Conservation (phyloP, 2,888 invertebrate genomes). For the Didymodactylos carnosus region DNA sequence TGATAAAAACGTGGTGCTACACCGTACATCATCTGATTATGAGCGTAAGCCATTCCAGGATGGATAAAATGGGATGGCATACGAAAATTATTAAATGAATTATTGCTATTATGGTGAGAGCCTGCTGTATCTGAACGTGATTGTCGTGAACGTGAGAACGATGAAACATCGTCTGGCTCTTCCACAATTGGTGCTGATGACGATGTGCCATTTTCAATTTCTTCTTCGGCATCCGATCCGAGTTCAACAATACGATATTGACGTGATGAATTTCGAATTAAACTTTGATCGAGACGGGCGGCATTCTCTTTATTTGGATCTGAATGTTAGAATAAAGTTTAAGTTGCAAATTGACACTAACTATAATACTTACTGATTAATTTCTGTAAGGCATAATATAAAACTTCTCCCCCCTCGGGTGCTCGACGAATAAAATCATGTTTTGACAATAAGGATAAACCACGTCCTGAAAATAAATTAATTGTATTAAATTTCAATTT, state of each 20-base stretch:
- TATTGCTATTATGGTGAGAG: background rate
- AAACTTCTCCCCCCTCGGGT: constrained; percentile 73
- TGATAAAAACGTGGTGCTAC: background rate
- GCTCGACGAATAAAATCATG: constrained; percentile 71
- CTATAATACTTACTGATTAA: background rate
- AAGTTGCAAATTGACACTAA: background rate
- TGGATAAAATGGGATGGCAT: background rate
- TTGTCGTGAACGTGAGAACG: background rate
- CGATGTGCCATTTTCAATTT: background rate
- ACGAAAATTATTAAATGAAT: too few relatives aligned
- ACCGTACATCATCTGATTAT: background rate
- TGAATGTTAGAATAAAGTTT: background rate
- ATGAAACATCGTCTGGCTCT: background rate
- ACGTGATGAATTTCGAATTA: background rate
- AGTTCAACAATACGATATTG: background rate
- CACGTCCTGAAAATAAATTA: constrained; percentile 48
- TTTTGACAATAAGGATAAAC: constrained; percentile 67
- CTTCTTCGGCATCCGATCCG: background rate
- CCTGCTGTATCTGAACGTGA: background rate
- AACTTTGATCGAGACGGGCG: background rate
- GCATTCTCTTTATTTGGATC: background rate
- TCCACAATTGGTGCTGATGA: background rate
- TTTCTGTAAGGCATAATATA: constrained; percentile 61
- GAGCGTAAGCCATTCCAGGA: background rate
- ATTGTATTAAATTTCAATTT: background rate